Evolutionary conservation across 2,113 vertebrate species (phyloP).

Genomic region (Stegostoma tigrinum): DNA sequence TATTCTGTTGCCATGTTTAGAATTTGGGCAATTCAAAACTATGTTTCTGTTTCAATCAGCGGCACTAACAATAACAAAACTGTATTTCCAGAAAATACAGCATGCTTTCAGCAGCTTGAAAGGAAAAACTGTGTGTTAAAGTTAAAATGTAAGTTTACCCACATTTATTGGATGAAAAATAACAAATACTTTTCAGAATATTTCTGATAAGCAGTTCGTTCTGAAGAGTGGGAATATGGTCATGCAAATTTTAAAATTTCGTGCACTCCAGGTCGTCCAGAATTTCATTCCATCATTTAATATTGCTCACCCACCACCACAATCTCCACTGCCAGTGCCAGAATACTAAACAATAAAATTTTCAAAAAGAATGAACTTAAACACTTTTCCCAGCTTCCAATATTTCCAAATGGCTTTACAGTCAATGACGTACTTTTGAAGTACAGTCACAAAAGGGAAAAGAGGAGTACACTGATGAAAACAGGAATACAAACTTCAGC

Average conservation of each 20-base stretch:
- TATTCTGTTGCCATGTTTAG: neutral
- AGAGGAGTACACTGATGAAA: neutral
- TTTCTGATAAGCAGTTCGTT: neutral
- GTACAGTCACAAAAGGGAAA: neutral
- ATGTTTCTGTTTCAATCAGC: neutral
- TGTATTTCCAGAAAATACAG: neutral
- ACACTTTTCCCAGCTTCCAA: neutral
- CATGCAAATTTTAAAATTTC: neutral
- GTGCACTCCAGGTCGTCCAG: neutral
- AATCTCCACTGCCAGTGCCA: neutral
- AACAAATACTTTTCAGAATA: neutral
- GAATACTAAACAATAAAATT: neutral
- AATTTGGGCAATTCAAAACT: neutral
- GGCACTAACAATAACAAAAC: neutral
- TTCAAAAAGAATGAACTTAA: too few species aligned
- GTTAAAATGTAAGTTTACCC: neutral
- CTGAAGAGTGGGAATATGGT: neutral
- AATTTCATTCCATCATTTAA: neutral
- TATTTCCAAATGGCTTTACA: neutral
- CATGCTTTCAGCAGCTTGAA: neutral
- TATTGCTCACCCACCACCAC: neutral
- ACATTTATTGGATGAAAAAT: neutral
- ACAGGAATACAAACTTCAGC: neutral
- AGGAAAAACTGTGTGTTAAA: neutral
- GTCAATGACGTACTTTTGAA: neutral